Percentiles rank a stretch among this genome's conserved stretches.
Evolutionary conservation across 1,140 invertebrate genomes (phyloP).

Genomic region (Cylas formicarius): DNA sequence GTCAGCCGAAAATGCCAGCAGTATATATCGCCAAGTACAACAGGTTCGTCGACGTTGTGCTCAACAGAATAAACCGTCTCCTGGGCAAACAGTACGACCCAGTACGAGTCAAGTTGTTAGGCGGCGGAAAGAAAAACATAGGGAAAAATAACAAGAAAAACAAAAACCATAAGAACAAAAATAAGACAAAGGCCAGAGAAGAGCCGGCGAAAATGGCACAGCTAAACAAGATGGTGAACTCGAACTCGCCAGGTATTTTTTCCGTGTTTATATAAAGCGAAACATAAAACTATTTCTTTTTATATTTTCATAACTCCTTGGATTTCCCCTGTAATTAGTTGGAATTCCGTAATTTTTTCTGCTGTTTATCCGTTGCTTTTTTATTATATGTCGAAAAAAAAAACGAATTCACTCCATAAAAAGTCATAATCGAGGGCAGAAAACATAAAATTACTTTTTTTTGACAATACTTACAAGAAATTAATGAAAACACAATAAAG

Average conservation of each 20-base stretch:
- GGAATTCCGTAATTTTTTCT: no score
- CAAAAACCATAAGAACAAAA: constrained; percentile 10
- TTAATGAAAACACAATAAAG: no score
- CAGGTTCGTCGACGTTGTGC: constrained; percentile 71
- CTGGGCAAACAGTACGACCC: constrained; percentile 71
- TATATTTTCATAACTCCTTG: no score
- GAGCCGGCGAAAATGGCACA: background rate
- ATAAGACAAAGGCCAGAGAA: background rate
- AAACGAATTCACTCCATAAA: no score
- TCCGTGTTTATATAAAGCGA: no score
- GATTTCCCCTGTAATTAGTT: no score
- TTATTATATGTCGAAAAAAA: no score
- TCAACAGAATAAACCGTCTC: constrained; percentile 70
- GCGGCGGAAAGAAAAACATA: constrained; percentile 45
- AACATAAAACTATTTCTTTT: no score
- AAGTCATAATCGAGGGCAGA: no score
- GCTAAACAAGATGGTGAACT: constrained; percentile 32
- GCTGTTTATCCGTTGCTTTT: no score
- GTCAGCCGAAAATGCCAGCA: constrained; percentile 48
- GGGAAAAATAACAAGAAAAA: constrained; percentile 36
- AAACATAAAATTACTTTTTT: no score
- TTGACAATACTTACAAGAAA: no score
- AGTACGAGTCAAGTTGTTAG: constrained; percentile 69
- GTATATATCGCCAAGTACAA: constrained; percentile 73
- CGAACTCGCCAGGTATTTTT: constrained; percentile 16